Evolutionary conservation across 2,113 vertebrate species (phyloP), one percentile per base, ranked within the genome.

Genomic region (Tragelaphus strepsiceros): DNA sequence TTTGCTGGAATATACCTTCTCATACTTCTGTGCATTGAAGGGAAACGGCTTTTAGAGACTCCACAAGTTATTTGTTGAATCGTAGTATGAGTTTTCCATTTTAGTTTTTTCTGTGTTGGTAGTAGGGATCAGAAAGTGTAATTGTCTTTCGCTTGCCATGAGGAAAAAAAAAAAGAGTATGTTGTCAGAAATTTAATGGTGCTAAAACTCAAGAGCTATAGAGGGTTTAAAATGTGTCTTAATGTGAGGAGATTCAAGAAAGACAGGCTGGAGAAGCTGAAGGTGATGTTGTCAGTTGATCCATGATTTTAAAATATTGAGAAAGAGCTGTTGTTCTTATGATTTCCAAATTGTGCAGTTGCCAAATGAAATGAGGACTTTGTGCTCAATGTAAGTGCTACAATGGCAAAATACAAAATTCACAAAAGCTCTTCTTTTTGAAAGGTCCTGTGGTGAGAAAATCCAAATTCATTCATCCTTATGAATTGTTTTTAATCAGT

Each of bases 161-260:
- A 78, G 77, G 32, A 35, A 15, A 54, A 59, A 64, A 58, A 67
- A 58, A 39, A 93, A 80, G 71, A 82, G 71, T 71, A 46, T 95
- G 93, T 93, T 96, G 93, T 93, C 88, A 94, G 77, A 58, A 94
- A 97, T 80, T 93, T 95, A 96, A 97, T 94, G 56, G 93, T 93
- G 51, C 77, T 94, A 82, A 97, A 94, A 93, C n/a, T 81, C 30
- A 53, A 83, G 83, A 96, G 59, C 67, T 46, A 22, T 67, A 49
- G 56, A 54, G 62, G 6, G 5, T 62, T 58, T 62, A 61, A 97
- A 95, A 49, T 35, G 39, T 62, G 43, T 67, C 88, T 90, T 35
- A 13, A 71, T 22, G 16, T 35, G 88, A 93, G 28, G 32, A 58
- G 24, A 86, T 53, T 43, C 24, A 39, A 92, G 88, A 91, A 89